These are phyloP conservation scores for Saccostrea echinata DNA, from an alignment of 1,140 invertebrate species.

Conservation along the genomic window DNA sequence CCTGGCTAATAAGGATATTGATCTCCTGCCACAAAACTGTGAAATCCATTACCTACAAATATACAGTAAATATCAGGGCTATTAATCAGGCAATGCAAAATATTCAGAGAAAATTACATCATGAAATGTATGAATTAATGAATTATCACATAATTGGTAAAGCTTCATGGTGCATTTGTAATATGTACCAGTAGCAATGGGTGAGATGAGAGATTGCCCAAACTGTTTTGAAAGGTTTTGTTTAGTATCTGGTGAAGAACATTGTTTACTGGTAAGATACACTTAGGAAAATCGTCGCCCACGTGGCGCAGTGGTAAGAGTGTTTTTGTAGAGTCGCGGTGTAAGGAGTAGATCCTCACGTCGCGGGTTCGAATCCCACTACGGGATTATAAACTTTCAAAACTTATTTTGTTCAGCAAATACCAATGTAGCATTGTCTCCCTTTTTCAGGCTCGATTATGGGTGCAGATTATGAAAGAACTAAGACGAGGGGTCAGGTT, in stretches of 20 bases:
- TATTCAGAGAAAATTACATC: neutral
- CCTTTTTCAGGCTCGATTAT: slow-evolving; percentile 90
- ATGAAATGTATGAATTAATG: neutral
- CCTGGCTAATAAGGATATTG: neutral
- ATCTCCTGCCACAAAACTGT: neutral
- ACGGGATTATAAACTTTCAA: neutral
- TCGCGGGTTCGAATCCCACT: no score
- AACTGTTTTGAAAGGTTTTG: neutral
- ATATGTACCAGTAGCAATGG: neutral
- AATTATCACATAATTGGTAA: neutral
- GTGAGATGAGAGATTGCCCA: neutral
- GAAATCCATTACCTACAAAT: slow-evolving; percentile 11
- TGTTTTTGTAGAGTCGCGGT: no score
- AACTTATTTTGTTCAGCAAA: neutral
- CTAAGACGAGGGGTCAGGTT: slow-evolving; percentile 91
- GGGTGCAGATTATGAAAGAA: slow-evolving; percentile 97
- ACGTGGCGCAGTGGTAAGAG: no score
- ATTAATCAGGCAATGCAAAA: neutral
- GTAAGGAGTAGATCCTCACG: no score
- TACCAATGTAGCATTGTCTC: neutral
- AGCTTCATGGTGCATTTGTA: neutral
- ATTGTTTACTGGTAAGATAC: neutral
- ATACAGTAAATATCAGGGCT: neutral
- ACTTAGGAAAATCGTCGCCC: no score
- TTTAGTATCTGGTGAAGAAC: neutral